A percentile compares a stretch with the other conserved stretches of the same genome.
phyloP scores from a whole-genome alignment of 2,888 invertebrate genomes.

The Alloplasta piceator region DNA sequence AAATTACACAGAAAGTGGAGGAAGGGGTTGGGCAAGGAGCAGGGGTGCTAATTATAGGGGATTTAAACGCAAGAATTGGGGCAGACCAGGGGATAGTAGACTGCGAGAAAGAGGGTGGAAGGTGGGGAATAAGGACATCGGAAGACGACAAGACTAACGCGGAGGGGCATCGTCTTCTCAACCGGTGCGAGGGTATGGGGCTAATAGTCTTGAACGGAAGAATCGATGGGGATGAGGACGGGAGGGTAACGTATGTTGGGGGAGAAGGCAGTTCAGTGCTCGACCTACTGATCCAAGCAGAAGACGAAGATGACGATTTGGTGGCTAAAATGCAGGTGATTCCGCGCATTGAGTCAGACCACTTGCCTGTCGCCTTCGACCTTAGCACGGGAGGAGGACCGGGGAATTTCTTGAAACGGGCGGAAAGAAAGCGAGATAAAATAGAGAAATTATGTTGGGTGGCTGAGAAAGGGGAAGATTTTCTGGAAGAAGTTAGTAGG shows the following conservation, averaged over 20 bases:
- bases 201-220: conserved; percentile 41
- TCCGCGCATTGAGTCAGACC: conserved; percentile 45
- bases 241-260: conserved; percentile 46
- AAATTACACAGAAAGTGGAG: conserved; percentile 2
- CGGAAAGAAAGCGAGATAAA: too few relatives aligned
- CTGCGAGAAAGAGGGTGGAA: background rate
- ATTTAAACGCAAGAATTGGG: conserved; percentile 52
- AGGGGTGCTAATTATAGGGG: conserved; percentile 37
- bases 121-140: conserved; percentile 8
- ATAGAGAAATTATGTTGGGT: conserved; percentile 8
- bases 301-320: background rate
- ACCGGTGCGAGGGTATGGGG: conserved; percentile 31
- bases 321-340: conserved; percentile 13
- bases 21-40: conserved; percentile 12
- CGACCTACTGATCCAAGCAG: conserved; percentile 26
- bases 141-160: conserved; percentile 18
- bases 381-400: background rate
- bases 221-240: conserved; percentile 29
- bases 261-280: conserved; percentile 32
- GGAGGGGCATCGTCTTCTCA: conserved; percentile 33
- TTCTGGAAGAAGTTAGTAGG: too few relatives aligned
- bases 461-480: too few relatives aligned
- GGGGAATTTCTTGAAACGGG: too few relatives aligned
- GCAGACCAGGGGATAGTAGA: conserved; percentile 1
- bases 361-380: conserved; percentile 26